Evolutionary conservation across 2,888 invertebrate species (phyloP), one percentile per base, ranked within the genome.

Genomic region (Allophyes oxyacanthae): DNA sequence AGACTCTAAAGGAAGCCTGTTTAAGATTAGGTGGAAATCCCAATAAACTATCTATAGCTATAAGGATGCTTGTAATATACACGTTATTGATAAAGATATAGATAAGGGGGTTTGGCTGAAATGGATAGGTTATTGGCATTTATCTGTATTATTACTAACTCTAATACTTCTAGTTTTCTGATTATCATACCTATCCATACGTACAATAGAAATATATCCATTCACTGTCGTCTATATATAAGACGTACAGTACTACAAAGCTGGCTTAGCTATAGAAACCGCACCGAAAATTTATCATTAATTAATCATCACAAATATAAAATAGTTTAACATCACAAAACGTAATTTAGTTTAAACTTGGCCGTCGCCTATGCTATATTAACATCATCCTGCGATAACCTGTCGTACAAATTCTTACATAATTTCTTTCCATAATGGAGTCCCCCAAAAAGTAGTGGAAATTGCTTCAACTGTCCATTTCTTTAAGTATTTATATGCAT

Each of bases 391-490:
- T 40, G 28, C 62, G 48, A 45, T 50, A 46, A 45, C 30, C 61
- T 45, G 38, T 46, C 34, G 14, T 41, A 32, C 25, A 13, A 9
- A 41, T 11, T 37, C 11, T 45, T 40, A 13, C 13, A 50, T 38
- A 45, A 11, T 57, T 69, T 59, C 64, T 75, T 60, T 63, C 63
- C 58, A 63, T 49, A 36, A 33, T 36, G 10, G 14, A 33, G 20
- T 10, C 33, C 41, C 11, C 8, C 13, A 11, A 45, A 15, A 40
- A 26, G 4, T 20, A 20, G 2, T 10, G 13, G 30, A 55, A 40
- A 46, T 40, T 11, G 30, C 26, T 33, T 45, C 37, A 42, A 57
- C 36, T 46, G 54, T 65, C 46, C 52, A 48, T 50, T 54, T 52
- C 49, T 45, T 40, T 20, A 52, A 51, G 20, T 57, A 34, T 42